Percentiles rank a stretch among this genome's conserved stretches.
Evolutionary conservation across 2,113 vertebrate species (phyloP).

Genomic region (Empidonax alnorum): DNA sequence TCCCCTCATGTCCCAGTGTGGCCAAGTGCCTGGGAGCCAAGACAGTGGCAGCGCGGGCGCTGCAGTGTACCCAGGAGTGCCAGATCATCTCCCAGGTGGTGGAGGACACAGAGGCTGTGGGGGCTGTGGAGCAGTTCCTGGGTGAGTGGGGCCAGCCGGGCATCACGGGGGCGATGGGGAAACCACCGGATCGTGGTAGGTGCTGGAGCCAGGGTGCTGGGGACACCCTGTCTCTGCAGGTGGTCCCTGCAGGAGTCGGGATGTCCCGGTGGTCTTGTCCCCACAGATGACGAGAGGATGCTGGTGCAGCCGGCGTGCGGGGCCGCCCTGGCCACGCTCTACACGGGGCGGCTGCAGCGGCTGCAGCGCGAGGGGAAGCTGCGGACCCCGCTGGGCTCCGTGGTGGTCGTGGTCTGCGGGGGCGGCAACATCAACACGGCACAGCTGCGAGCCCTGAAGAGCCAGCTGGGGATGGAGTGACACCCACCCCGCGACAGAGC

Average conservation of each 20-base stretch:
- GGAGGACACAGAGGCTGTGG: constrained; percentile 84
- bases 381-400: constrained; percentile 47
- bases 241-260: fast-evolving
- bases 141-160: constrained; percentile 72
- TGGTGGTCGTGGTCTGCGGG: constrained; percentile 89
- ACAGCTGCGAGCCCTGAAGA: constrained; percentile 79
- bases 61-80: constrained; percentile 80
- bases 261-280: fast-evolving
- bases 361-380: constrained; percentile 82
- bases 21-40: constrained; percentile 87
- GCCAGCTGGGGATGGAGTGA: constrained; percentile 75
- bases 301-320: constrained; percentile 91
- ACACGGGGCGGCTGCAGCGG: constrained; percentile 78
- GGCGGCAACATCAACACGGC: constrained; percentile 81
- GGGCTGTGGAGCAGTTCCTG: constrained; percentile 83
- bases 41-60: constrained; percentile 78
- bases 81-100: constrained; percentile 83
- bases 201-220: fast-evolving
- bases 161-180: fast-evolving
- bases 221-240: fast-evolving
- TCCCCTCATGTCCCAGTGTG: constrained; percentile 70
- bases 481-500: fast-evolving
- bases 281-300: constrained; percentile 88
- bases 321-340: constrained; percentile 85
- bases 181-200: fast-evolving